Evolutionary conservation across 1,140 invertebrate genomes (phyloP), one percentile per base, ranked within the genome.

Genomic region (Papilio aristodemus): DNA sequence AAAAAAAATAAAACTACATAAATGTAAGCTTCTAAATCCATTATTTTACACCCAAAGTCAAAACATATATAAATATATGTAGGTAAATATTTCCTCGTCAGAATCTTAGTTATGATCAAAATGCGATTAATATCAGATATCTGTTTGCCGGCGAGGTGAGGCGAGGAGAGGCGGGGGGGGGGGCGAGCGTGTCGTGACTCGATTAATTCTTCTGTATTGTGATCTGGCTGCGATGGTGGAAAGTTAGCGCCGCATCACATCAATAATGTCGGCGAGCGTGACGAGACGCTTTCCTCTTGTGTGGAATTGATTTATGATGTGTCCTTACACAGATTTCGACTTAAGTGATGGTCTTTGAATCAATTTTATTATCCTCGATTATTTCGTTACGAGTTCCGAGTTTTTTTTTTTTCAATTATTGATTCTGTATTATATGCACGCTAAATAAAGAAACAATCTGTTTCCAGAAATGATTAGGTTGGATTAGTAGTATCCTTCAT

Each of bases 261-360:
- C 46, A 50, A 50, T 50, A 22, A 50, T 46, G 43, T 46, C 10
- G 11, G 9, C 19, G 41, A 39, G n/a, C 19, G 46, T 50, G 46
- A 50, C 46, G 17, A 10, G 17, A 7, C 46, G 17, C 9, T 50
- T 50, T 50, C 46, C 17, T 50, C 46, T 50, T 50, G 46, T 50
- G 46, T 22, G 46, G 17, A 54, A 54, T 54, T 54, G 46, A 54
- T 54, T 54, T 54, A 54, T 54, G 46, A 19, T 19, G 11, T 54
- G 19, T 25, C 9, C 17, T 54, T 54, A 22, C 46, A 54, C 46
- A 54, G 46, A 54, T 54, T 54, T 54, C 17, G 46, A 54, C 46
- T 54, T 54, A 54, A 54, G 46, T 54, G 46, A 50, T 50, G 46
- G 22, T 54, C 19, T 25, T 54, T 54, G 46, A 54, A 25, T 54